Evolutionary conservation across 1,140 invertebrate genomes (phyloP), one percentile per base, ranked within the genome.

Genomic region (Reticulitermes speratus): DNA sequence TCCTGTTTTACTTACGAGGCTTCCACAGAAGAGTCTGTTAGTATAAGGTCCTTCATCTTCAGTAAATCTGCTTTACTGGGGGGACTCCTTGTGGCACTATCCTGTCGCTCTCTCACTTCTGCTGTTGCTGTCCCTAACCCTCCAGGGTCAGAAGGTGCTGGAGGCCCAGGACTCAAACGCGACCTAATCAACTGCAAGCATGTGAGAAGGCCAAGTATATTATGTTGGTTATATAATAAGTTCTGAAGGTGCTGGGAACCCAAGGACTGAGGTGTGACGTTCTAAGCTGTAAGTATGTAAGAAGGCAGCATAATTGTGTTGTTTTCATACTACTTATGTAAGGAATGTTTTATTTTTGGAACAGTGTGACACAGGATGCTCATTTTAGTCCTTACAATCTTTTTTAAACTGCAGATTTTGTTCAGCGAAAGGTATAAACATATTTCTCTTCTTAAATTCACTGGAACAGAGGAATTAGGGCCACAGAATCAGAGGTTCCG

Each of bases 21-120:
- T 85, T 85, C 85, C 75, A 85, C 32, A 16, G 85, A 85, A 19
- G 85, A 69, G 65, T 85, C 85, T 65, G 32, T 69, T n/a, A 85
- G 32, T 25, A 85, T 69, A 30, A 85, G 59, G 21, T 85, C 59
- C 30, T 85, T 85, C 30, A 85, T 85, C 55, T 32, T 30, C 21
- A 85, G 85, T 65, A 85, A 12, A n/a, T 85, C 85, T 45, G 55
- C 65, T 69, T 65, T 69, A 38, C 85, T 82, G 44, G 85, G 75
- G 25, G 85, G 38, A n/a, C 19, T 65, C 32, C 75, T 85, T 44
- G 44, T 84, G 14, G 45, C 83, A 55, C 32, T n/a, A 14, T 30
- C 59, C 30, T 44, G 52, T 69, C 45, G 1, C 25, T 48, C 32
- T 3, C 14, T 69, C 19, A 44, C 85, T 75, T 65, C 45, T 44